Evolutionary conservation across 2,113 vertebrate genomes (phyloP), one percentile per base, ranked within the genome.

Genomic region (Poicephalus gulielmi): DNA sequence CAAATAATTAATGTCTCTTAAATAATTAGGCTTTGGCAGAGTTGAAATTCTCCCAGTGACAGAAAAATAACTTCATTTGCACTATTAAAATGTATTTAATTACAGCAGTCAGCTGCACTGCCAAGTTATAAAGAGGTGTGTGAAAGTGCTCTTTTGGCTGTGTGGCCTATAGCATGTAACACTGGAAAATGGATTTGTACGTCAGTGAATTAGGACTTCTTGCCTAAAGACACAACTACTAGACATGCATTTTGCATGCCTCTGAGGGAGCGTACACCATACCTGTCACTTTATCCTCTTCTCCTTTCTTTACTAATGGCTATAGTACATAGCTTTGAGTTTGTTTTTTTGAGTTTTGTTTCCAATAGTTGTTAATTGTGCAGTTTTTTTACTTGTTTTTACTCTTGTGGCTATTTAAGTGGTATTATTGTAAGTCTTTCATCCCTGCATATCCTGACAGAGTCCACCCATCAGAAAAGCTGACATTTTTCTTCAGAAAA

Each of bases 151-250:
- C 20, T 14, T 93, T 71, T 67, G 69, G 11, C 86, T 59, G 17
- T 30, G 5, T 81, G 59, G 46, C 89, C 83, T 87, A 16, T 62
- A 74, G 75, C 47, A 68, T 24, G 60, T 91, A 92, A 49, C n/a
- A 33, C 10, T 63, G 35, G 78, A 82, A 79, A 95, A 83, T 57
- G 82, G 41, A 77, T 96, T 95, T 97, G 71, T 92, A 59, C 37
- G 35, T 86, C 33, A 3, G 49, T 95, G 69, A 96, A 60, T 86
- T 95, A 83, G 91, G 77, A 52, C 7, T 88, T 96, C 93, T 97
- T 97, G 81, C 88, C 90, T 85, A 10, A 92, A 94, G 83, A 25
- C 33, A 74, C 31, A 88, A 50, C 53, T 63, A 66, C 94, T 85
- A 92, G 62, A 28, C 20, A 6, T 79, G 24, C 41, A 11, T 93